Evolutionary conservation across 2,113 vertebrate genomes (phyloP), one percentile per base, ranked within the genome.

Genomic region (Perognathus longimembris): DNA sequence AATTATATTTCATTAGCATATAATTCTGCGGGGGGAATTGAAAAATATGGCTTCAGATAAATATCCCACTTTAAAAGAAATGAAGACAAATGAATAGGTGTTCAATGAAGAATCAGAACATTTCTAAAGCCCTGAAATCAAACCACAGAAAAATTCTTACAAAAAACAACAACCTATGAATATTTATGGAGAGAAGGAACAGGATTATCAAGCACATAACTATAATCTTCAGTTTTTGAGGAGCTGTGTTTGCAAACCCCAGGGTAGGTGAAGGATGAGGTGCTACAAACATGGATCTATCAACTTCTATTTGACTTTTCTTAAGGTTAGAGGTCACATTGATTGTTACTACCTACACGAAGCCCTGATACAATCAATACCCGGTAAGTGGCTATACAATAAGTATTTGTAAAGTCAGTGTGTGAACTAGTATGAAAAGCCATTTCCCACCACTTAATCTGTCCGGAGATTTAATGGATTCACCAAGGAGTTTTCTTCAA

Each of bases 21-120:
- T 88, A 93, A 54, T 92, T 94, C 30, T 77, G 15, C 85, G 34
- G 6, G 24, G 7, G 2, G 85, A 94, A 73, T 82, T 17, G 34
- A 76, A 91, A 76, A 85, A 73, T 82, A 90, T 88, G 64, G 24
- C 2, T 94, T 90, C 4, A 32, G 57, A 92, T 32, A 93, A 95
- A 67, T 89, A 54, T 54, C 11, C 14, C 50, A 54, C 50, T 54
- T 54, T 54, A 54, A 54, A 54, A 83, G 38, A 36, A 75, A 28
- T 90, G 50, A 94, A 54, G 50, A 15, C 15, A 54, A 54, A 85
- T 2, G 2, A 26, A 79, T 54, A 70, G 2, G 20, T 54, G 18
- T 30, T 73, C 26, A 80, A 73, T 30, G 30, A 54, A 87, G 18
- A 91, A 28, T 70, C 4, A 59, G 14, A 54, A 57, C 10, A 73